Conservation (phyloP, 2,888 invertebrate species). For the Polyommatus icarus region DNA sequence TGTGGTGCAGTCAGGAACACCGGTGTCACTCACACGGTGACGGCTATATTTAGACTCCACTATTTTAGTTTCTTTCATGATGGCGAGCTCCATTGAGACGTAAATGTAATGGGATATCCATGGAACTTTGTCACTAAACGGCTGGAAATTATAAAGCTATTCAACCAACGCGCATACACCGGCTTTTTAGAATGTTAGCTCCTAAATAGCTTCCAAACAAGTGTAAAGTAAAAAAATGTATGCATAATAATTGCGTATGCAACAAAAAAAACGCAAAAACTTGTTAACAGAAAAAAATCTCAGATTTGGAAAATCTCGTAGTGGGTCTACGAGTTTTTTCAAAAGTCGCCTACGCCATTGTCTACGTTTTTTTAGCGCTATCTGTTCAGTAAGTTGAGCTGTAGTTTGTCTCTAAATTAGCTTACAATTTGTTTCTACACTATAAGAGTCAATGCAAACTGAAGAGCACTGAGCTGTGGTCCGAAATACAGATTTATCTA, state of each 20-base stretch:
- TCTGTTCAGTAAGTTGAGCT: neutral
- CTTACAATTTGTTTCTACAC: too few relatives aligned
- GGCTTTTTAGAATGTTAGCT: neutral
- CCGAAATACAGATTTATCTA: too few relatives aligned
- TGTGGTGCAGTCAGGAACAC: neutral
- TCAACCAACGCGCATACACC: neutral
- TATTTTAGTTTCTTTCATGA: constrained; percentile 38
- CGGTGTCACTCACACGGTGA: constrained; percentile 3
- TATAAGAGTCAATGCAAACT: too few relatives aligned
- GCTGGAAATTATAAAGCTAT: neutral
- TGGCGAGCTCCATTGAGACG: constrained; percentile 37
- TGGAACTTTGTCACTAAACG: constrained; percentile 32
- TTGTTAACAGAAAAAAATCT: too few relatives aligned
- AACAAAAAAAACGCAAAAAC: neutral
- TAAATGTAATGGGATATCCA: constrained; percentile 38
- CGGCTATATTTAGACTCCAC: constrained; percentile 25
- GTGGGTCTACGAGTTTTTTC: neutral
- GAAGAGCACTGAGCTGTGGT: too few relatives aligned
- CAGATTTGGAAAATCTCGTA: neutral
- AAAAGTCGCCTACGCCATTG: neutral
- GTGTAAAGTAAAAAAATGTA: neutral
- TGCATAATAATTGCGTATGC: neutral
- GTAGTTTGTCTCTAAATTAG: neutral
- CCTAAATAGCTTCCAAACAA: neutral
- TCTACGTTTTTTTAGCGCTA: neutral